These are phyloP conservation scores for Capra hircus DNA, from an alignment of 2,113 vertebrate genomes.

Conservation along the genomic window DNA sequence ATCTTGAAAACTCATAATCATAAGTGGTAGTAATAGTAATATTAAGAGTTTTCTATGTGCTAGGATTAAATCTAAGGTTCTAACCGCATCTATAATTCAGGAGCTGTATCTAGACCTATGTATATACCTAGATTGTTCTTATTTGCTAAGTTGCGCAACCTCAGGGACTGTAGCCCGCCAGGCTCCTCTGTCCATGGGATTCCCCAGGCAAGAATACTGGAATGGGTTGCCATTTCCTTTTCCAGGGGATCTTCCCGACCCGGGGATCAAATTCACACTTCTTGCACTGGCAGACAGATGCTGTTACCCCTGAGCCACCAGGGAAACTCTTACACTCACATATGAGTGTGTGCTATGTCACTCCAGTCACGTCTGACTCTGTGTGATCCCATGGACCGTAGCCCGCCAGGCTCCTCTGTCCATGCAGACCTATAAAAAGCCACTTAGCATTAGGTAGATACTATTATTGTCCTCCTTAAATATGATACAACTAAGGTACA, in stretches of 20 bases:
- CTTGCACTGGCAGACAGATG: background rate
- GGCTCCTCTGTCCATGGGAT: background rate
- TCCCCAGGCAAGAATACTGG: background rate
- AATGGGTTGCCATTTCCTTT: background rate
- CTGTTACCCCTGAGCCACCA: background rate
- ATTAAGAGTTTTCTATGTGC: background rate
- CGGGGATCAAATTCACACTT: background rate
- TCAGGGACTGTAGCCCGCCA: background rate
- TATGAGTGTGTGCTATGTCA: background rate
- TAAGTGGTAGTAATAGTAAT: background rate
- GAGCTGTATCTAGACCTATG: background rate
- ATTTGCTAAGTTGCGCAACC: background rate
- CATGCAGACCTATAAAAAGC: background rate
- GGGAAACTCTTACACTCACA: background rate
- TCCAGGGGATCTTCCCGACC: background rate
- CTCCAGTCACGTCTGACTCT: background rate
- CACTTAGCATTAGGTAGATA: background rate
- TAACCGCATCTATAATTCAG: background rate
- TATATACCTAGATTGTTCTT: background rate
- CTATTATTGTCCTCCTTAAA: slow-evolving; percentile 15
- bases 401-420: background rate
- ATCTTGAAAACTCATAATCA: background rate
- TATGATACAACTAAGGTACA: background rate
- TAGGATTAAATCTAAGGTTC: background rate
- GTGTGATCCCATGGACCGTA: background rate